Conservation (phyloP, 30 jellyfish, hydroid and myxozoan genomes). For the Turritopsis dohrnii region DNA sequence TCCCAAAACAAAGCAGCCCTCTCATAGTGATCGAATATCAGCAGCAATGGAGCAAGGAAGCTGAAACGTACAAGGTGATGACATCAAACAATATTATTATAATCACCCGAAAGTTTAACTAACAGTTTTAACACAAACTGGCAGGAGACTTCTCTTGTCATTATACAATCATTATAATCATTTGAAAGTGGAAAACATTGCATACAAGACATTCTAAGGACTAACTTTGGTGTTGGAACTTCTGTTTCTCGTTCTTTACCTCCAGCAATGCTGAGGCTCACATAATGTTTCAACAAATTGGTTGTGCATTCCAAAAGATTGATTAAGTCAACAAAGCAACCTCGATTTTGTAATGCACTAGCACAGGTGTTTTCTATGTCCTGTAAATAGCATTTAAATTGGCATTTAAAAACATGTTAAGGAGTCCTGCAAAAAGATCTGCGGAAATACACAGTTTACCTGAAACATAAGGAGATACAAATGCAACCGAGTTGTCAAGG, state of each 20-base stretch:
- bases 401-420: too few species aligned
- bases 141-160: background rate
- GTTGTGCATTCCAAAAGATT: background rate
- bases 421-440: background rate
- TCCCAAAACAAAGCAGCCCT: conserved; percentile 57
- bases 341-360: background rate
- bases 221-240: conserved; percentile 11
- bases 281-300: background rate
- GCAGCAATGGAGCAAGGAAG: conserved; percentile 73
- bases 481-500: conserved; percentile 73
- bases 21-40: conserved; percentile 72
- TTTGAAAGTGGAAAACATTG: background rate
- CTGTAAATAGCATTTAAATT: too few species aligned
- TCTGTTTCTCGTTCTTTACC: background rate
- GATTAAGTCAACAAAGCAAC: background rate
- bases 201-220: too few species aligned
- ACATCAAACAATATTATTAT: background rate
- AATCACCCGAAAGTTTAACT: background rate
- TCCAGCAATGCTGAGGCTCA: background rate
- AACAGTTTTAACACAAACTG: background rate
- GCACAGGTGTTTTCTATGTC: conserved; percentile 14
- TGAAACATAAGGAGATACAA: conserved; percentile 58
- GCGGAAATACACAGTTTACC: conserved; percentile 29
- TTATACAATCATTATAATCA: background rate
- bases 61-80: conserved; percentile 26